Evolutionary conservation across 2,113 vertebrate species (phyloP), one percentile per base, ranked within the genome.

Genomic region (Odocoileus virginianus): DNA sequence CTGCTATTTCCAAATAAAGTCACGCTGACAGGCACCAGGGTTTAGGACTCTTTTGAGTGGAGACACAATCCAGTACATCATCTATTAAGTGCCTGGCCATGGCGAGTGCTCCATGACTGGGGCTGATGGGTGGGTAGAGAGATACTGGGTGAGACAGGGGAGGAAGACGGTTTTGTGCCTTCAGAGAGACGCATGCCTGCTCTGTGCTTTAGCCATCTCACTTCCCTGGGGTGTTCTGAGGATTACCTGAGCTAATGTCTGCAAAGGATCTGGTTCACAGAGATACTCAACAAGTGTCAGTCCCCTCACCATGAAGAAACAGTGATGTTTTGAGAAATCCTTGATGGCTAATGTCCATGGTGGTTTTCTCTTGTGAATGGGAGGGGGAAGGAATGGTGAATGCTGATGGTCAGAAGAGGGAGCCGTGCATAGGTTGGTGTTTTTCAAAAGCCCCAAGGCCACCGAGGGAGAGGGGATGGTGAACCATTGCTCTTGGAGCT

Each of bases 401-500:
- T 92, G 89, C 58, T 58, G 78, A 58, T 45, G 87, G 84, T 11
- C 43, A 79, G 91, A 88, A 64, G 74, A 14, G 95, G 89, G 89
- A 43, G 60, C 74, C 43, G 86, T 60, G 92, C 95, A 79, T n/a
- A 52, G 36, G 23, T 23, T 97, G 45, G 2, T 97, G 94, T 95
- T 98, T 97, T 98, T 96, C 96, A 97, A 76, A 98, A 93, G 47
- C 57, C 55, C 36, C 5, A 54, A 84, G 95, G 71, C 45, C 91
- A 64, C n/a, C 17, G 25, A 83, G 33, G 30, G 87, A 81, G 90
- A 90, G 47, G 58, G 40, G 11, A 23, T 91, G 28, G 27, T 7
- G 96, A 93, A 19, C 83, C 25, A 8, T 86, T 96, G 98, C 60
- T 83, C 96, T 92, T 90, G 90, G 91, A 6, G 89, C 94, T 96